phyloP scores from a whole-genome alignment of 2,888 invertebrate species.

The Stramonita haemastoma region DNA sequence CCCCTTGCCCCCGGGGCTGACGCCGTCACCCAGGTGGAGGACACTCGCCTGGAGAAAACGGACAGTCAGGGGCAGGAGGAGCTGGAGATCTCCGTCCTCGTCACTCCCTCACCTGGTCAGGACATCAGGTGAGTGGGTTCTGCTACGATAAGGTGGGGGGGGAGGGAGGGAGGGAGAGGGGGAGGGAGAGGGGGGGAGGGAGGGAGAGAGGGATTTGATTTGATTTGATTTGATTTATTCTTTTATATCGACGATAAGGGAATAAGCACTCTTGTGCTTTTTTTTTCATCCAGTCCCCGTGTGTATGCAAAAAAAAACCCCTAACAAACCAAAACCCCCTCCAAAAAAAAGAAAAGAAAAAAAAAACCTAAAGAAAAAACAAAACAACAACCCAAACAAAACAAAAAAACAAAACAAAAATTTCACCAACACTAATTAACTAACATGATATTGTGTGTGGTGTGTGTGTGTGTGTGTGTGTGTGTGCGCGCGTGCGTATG shows the following conservation, averaged over 20 bases:
- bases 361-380: no score
- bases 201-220: not conserved
- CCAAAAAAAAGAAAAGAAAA: no score
- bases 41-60: constrained; percentile 86
- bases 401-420: no score
- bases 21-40: constrained; percentile 85
- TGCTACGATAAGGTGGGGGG: not conserved
- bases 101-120: constrained; percentile 82
- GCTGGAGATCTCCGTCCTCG: constrained; percentile 85
- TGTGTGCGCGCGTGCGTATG: not conserved
- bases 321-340: no score
- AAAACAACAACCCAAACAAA: no score
- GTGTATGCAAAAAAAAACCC: no score
- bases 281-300: no score
- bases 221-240: no score
- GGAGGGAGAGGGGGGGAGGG: not conserved
- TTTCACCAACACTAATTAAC: no score
- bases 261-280: no score
- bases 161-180: not conserved
- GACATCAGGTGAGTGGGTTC: constrained; percentile 84
- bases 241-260: no score
- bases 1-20: constrained; percentile 88
- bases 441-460: no score
- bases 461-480: not conserved
- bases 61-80: constrained; percentile 80